phyloP scores from a whole-genome alignment of 1,140 invertebrate genomes.

The Temnothorax longispinosus region DNA sequence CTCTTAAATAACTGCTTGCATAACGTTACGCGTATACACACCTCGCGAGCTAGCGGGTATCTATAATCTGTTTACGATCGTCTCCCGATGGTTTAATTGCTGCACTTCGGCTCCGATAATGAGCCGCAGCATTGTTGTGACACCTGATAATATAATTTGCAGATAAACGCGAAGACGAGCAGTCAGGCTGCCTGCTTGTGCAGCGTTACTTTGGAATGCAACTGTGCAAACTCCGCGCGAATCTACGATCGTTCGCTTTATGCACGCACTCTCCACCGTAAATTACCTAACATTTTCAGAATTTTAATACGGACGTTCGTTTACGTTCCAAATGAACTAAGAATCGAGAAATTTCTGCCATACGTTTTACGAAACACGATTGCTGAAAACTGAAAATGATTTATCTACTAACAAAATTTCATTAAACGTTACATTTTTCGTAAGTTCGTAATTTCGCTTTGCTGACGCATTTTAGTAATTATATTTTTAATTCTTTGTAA shows the following conservation, averaged over 20 bases:
- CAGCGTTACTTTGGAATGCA: neutral
- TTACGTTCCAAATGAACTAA: neutral
- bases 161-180: neutral
- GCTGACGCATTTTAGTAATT: neutral
- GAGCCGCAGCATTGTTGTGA: conserved; percentile 32
- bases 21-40: conserved; percentile 49
- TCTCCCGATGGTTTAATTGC: conserved; percentile 37
- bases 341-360: neutral
- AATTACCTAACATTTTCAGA: neutral
- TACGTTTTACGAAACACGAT: neutral
- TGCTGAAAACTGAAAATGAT: neutral
- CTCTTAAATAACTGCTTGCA: conserved; percentile 55
- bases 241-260: conserved; percentile 24
- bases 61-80: conserved; percentile 70
- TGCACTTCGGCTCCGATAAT: conserved; percentile 57
- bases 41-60: neutral
- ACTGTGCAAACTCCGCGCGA: conserved; percentile 29
- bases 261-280: too few species aligned
- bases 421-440: neutral
- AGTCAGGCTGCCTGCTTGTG: neutral
- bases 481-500: neutral
- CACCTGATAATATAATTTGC: conserved; percentile 67
- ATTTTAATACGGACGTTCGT: neutral
- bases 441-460: neutral
- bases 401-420: neutral